phyloP scores from a whole-genome alignment of 2,888 invertebrate genomes.

The Clistopyga incitator region DNA sequence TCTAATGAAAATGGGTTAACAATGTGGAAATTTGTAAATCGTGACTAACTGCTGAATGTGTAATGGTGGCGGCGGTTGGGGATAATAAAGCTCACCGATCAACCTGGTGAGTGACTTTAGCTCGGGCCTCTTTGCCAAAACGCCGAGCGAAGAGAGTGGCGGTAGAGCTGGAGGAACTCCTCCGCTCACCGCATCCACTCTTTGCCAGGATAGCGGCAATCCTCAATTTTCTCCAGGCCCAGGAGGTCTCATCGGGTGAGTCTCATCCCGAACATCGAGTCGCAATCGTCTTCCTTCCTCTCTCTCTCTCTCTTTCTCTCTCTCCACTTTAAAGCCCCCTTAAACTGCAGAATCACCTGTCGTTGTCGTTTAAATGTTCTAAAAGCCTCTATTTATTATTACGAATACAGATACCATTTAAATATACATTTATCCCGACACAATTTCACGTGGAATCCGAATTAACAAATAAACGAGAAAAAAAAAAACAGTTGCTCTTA shows the following conservation, averaged over 20 bases:
- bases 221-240: constrained; percentile 83
- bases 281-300: constrained; percentile 64
- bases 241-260: constrained; percentile 83
- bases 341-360: constrained; percentile 1
- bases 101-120: constrained; percentile 98
- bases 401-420: constrained; percentile 16
- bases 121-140: constrained; percentile 97
- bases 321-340: neutral
- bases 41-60: constrained; percentile 77
- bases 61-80: constrained; percentile 77
- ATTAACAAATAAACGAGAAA: neutral
- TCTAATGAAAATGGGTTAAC: constrained; percentile 54
- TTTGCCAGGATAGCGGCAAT: constrained; percentile 83
- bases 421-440: constrained; percentile 40
- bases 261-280: constrained; percentile 78
- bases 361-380: constrained; percentile 53
- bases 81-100: constrained; percentile 91
- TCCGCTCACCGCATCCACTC: constrained; percentile 87
- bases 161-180: constrained; percentile 87
- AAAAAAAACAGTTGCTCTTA: neutral
- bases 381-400: constrained; percentile 22
- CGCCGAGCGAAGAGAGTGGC: constrained; percentile 94
- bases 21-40: constrained; percentile 43
- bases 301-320: constrained; percentile 20
- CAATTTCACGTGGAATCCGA: constrained; percentile 43